Conservation (phyloP, 2,797 vertebrate species). For the Chanos chanos region DNA sequence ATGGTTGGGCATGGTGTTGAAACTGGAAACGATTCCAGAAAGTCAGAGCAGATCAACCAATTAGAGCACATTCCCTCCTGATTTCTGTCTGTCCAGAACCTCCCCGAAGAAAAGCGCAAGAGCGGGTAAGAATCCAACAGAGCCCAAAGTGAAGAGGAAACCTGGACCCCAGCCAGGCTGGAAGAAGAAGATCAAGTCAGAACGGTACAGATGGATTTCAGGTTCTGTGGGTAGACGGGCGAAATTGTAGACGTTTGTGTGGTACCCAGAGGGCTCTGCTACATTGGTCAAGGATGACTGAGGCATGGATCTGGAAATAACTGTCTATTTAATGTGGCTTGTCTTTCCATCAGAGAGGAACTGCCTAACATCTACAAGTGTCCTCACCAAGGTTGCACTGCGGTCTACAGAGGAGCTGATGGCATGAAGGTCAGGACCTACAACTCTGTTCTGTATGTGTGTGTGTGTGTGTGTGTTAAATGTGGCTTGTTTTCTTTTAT, state of each 20-base stretch:
- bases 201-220: slow-evolving; percentile 68
- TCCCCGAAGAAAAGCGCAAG: slow-evolving; percentile 69
- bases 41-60: background rate
- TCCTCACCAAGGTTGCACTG: slow-evolving; percentile 91
- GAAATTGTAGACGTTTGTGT: too few species aligned
- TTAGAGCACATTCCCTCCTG: background rate
- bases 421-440: slow-evolving; percentile 84
- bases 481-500: background rate
- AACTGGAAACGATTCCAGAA: too few species aligned
- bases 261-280: too few species aligned
- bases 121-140: slow-evolving; percentile 62
- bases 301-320: too few species aligned
- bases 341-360: slow-evolving; percentile 79
- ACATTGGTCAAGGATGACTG: too few species aligned
- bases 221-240: too few species aligned
- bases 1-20: too few species aligned
- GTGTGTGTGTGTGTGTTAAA: background rate
- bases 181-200: slow-evolving; percentile 89
- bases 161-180: slow-evolving; percentile 94
- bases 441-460: background rate
- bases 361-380: slow-evolving; percentile 97
- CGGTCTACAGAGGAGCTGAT: slow-evolving; percentile 88
- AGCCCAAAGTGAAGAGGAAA: slow-evolving; percentile 85
- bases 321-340: too few species aligned
- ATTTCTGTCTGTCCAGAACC: slow-evolving; percentile 31